Percentiles rank a stretch among this genome's conserved stretches.
phyloP scores from a whole-genome alignment of 2,888 invertebrate genomes.

The Drosophila eohydei region DNA sequence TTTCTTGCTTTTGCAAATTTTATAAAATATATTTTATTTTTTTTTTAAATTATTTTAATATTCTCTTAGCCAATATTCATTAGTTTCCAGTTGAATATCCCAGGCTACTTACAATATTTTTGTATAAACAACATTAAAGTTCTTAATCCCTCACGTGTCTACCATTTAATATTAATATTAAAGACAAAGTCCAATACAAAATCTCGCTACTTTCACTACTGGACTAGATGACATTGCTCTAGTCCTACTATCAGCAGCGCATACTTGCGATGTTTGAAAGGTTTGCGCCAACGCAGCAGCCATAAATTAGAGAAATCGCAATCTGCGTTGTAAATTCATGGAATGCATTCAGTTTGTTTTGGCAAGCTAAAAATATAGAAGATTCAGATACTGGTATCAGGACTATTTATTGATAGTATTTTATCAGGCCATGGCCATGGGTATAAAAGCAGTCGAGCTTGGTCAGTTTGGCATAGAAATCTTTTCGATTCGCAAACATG shows the following conservation, averaged over 20 bases:
- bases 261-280: neutral
- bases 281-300: neutral
- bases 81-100: too few species aligned
- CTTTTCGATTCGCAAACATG: constrained; percentile 45
- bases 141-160: too few species aligned
- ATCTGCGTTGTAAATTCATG: constrained; percentile 26
- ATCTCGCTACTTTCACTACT: neutral
- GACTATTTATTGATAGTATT: constrained; percentile 2
- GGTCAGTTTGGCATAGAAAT: neutral
- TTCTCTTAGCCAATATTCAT: too few species aligned
- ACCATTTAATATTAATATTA: too few species aligned
- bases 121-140: too few species aligned
- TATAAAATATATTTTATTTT: too few species aligned
- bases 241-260: neutral
- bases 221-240: neutral
- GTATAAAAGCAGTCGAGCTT: constrained; percentile 22
- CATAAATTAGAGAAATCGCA: constrained; percentile 25
- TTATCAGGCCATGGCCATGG: constrained; percentile 2
- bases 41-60: too few species aligned
- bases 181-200: too few species aligned
- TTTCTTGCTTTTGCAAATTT: too few species aligned
- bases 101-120: too few species aligned
- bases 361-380: neutral
- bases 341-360: neutral
- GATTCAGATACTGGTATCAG: constrained; percentile 26